Conservation (phyloP, 2,888 invertebrate genomes). For the Trichacis sp. region DNA sequence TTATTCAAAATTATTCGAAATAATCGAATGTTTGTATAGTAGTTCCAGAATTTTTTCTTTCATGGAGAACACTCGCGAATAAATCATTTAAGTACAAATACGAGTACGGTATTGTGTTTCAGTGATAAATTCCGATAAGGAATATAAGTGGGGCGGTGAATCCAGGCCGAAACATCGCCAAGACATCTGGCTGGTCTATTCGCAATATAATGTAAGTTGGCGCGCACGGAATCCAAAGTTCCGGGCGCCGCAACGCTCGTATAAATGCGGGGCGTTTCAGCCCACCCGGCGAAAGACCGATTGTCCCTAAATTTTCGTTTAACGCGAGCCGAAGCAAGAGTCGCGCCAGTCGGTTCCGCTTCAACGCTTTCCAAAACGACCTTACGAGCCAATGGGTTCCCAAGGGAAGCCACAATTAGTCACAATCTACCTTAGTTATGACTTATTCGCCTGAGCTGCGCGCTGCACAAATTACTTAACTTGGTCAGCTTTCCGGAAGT, state of each 20-base stretch:
- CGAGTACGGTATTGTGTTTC: too few species aligned
- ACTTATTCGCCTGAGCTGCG: constrained; percentile 63
- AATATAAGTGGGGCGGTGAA: constrained; percentile 32
- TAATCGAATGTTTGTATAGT: too few species aligned
- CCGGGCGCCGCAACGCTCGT: constrained; percentile 9
- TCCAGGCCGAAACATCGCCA: not conserved
- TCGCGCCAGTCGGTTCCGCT: constrained; percentile 39
- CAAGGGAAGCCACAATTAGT: constrained; percentile 62
- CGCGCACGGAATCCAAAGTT: constrained; percentile 8
- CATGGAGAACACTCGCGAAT: too few species aligned
- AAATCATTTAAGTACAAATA: too few species aligned
- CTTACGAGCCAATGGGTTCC: constrained; percentile 43
- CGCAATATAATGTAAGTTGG: constrained; percentile 31
- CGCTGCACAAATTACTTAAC: constrained; percentile 66
- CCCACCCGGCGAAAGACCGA: constrained; percentile 45
- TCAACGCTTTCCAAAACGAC: constrained; percentile 38
- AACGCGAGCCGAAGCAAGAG: constrained; percentile 47
- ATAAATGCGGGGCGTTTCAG: constrained; percentile 24
- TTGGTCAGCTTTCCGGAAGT: constrained; percentile 61
- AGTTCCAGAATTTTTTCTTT: too few species aligned
- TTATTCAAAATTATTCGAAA: too few species aligned
- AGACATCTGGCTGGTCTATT: constrained; percentile 36
- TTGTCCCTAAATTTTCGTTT: constrained; percentile 54
- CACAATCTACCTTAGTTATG: constrained; percentile 67
- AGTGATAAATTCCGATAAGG: too few species aligned